Percentiles rank a stretch among this genome's conserved stretches.
phyloP scores from a whole-genome alignment of 2,113 vertebrate species.

The Lepus timidus region DNA sequence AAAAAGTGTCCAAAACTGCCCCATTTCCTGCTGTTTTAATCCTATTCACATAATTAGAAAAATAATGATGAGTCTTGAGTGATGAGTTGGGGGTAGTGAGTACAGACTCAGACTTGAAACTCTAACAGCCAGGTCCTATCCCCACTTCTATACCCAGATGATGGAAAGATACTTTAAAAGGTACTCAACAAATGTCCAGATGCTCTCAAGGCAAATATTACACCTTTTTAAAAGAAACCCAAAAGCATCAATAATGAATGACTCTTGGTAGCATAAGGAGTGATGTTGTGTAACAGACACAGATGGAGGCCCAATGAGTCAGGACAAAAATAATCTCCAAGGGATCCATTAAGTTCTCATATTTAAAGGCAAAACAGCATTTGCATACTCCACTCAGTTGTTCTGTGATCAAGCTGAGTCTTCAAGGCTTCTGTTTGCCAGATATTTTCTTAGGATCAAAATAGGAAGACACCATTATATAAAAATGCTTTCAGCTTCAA shows the following conservation, averaged over 20 bases:
- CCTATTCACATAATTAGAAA: background rate
- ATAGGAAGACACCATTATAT: background rate
- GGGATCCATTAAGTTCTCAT: slow-evolving; percentile 38
- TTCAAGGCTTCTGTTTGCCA: background rate
- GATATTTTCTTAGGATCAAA: slow-evolving; percentile 5
- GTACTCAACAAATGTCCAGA: background rate
- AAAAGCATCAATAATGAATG: background rate
- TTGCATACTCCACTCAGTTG: background rate
- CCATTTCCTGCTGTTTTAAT: background rate
- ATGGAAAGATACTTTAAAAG: background rate
- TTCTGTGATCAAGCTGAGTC: background rate
- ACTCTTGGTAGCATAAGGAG: slow-evolving; percentile 13
- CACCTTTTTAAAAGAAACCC: background rate
- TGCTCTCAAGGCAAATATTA: background rate
- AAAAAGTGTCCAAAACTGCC: background rate
- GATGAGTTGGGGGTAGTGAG: background rate
- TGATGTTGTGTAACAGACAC: slow-evolving; percentile 52
- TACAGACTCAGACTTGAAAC: background rate
- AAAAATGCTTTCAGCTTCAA: background rate
- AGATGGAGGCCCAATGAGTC: slow-evolving; percentile 44
- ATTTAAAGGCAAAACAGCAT: slow-evolving; percentile 57
- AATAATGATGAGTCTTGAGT: background rate
- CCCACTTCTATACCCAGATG: background rate
- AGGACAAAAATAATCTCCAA: slow-evolving; percentile 45
- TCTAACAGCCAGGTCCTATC: background rate